Evolutionary conservation across 1,140 invertebrate genomes (phyloP).

Genomic region (Lethrus apterus): DNA sequence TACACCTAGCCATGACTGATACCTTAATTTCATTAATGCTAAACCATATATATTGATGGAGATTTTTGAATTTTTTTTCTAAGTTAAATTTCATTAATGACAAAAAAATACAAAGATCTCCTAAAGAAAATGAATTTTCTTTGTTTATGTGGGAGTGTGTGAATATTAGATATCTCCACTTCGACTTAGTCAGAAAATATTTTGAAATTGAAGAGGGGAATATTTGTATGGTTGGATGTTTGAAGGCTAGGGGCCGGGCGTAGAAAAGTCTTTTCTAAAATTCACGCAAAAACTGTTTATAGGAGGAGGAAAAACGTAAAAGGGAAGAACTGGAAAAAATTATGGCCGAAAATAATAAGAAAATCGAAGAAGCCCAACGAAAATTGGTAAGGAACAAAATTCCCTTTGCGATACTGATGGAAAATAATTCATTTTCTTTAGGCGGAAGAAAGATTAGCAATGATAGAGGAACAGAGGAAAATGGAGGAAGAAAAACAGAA

Average conservation of each 20-base stretch:
- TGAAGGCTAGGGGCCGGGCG: constrained; percentile 27
- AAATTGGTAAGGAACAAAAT: constrained; percentile 67
- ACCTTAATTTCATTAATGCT: no score
- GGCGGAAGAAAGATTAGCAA: constrained; percentile 93
- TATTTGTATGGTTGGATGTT: constrained; percentile 14
- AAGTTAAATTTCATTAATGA: background rate
- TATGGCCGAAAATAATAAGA: constrained; percentile 95
- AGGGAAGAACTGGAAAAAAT: constrained; percentile 91
- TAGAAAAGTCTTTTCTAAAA: constrained; percentile 14
- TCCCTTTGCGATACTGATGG: background rate
- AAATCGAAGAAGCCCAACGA: constrained; percentile 93
- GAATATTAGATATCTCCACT: no score
- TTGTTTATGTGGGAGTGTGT: no score
- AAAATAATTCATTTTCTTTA: constrained; percentile 37
- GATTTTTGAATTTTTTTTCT: background rate
- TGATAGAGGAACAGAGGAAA: constrained; percentile 93
- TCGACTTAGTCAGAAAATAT: no score
- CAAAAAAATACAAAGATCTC: background rate
- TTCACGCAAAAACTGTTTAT: constrained; percentile 44
- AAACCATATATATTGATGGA: background rate
- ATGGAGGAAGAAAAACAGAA: constrained; percentile 92
- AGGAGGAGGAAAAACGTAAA: constrained; percentile 94
- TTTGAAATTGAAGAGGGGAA: background rate
- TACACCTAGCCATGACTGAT: no score
- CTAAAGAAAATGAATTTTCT: background rate